Evolutionary conservation across 1,140 invertebrate genomes (phyloP).

Genomic region (Platyura marginata): DNA sequence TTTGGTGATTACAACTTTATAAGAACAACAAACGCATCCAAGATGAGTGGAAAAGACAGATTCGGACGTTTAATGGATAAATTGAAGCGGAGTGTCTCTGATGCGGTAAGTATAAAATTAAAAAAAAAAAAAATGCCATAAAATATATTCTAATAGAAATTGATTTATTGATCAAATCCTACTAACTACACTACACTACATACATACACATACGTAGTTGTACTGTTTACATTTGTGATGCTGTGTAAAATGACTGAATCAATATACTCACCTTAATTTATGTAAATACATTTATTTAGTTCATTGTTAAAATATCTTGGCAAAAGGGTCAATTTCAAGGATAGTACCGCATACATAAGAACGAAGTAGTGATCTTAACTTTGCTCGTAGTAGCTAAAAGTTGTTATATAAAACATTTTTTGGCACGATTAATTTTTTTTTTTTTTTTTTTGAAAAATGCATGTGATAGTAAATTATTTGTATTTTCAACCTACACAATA

Average conservation of each 20-base stretch:
- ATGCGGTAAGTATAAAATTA: slow-evolving; percentile 14
- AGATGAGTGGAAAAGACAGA: slow-evolving; percentile 20
- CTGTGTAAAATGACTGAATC: background rate
- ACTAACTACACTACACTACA: background rate
- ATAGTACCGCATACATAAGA: too few relatives aligned
- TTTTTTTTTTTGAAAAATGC: too few relatives aligned
- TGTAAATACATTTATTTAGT: background rate
- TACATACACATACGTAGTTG: background rate
- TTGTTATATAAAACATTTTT: too few relatives aligned
- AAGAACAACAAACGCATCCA: too few relatives aligned
- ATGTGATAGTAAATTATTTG: too few relatives aligned
- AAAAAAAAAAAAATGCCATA: slow-evolving; percentile 3
- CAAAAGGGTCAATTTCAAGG: too few relatives aligned
- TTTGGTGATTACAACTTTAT: too few relatives aligned
- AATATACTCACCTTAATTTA: background rate
- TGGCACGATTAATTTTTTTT: too few relatives aligned
- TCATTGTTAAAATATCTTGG: background rate
- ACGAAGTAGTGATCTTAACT: too few relatives aligned
- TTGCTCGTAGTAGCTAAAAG: too few relatives aligned
- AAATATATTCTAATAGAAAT: background rate
- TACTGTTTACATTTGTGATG: background rate
- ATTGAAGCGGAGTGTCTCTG: slow-evolving; percentile 10
- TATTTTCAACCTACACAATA: too few relatives aligned
- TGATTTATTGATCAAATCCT: background rate
- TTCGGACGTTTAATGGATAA: slow-evolving; percentile 21